Percentiles rank a stretch among this genome's conserved stretches.
These are phyloP conservation scores for Hypomesus transpacificus DNA, from an alignment of 2,113 vertebrate species.

Conservation along the genomic window DNA sequence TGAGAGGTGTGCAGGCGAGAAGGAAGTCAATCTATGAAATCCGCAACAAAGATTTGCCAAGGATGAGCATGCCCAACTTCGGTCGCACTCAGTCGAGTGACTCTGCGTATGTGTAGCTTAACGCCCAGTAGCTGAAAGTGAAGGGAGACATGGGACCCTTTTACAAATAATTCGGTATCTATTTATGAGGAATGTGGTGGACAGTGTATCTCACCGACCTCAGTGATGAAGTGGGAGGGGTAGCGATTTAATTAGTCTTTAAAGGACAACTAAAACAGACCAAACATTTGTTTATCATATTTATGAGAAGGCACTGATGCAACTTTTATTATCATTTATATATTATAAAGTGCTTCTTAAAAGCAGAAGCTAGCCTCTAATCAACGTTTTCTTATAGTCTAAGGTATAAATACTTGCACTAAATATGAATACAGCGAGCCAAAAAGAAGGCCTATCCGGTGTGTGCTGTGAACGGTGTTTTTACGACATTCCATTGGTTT, in stretches of 20 bases:
- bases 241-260: constrained; percentile 23
- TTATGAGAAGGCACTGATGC: constrained; percentile 27
- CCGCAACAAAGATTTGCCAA: constrained; percentile 84
- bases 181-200: constrained; percentile 12
- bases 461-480: constrained; percentile 19
- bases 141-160: constrained; percentile 3
- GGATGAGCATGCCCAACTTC: constrained; percentile 88
- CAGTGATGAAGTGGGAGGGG: constrained; percentile 4
- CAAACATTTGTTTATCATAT: constrained; percentile 26
- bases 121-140: neutral
- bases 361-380: constrained; percentile 3
- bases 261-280: constrained; percentile 26
- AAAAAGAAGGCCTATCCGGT: constrained; percentile 22
- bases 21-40: constrained; percentile 93
- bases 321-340: constrained; percentile 23
- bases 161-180: neutral
- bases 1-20: constrained; percentile 85
- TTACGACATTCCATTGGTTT: constrained; percentile 10
- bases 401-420: constrained; percentile 41
- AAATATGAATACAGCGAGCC: constrained; percentile 33
- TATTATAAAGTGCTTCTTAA: constrained; percentile 17
- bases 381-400: constrained; percentile 8
- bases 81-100: constrained; percentile 92
- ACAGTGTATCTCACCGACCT: constrained; percentile 26
- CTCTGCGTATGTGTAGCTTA: constrained; percentile 83